Base-by-base conservation (phyloP, 2,797 vertebrate genomes). In the Passerculus sandwichensis region DNA sequence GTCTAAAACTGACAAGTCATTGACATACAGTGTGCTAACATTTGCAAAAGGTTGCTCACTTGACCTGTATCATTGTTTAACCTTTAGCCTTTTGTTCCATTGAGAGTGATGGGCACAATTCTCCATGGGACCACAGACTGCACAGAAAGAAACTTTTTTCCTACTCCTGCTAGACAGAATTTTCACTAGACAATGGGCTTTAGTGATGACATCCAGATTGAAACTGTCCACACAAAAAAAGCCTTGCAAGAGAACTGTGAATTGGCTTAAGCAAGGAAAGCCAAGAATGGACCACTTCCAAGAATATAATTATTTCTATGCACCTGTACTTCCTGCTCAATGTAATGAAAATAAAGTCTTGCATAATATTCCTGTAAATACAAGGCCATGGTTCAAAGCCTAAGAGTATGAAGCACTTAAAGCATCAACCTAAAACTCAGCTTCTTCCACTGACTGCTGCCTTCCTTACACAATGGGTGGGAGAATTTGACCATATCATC, bases 1-100 rank as follows among this genome's bases (percentile, higher is more conserved):
- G 91, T 65, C 94, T 85, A 74, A 95, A 96, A 83, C 74, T 96
- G 88, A 95, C 85, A 97, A 95, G 87, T 82, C 70, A 94, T 12
- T 96, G 84, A 90, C 85, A 91, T 67, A 93, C 23, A 75, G 77
- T 25, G 1, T 42, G 90, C 80, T 89, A 92, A 79, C 81, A 96
- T 94, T 97, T 96, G 70, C 40, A 87, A 95, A 97, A 93, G 77
- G 56, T 83, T 88, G 85, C 34, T 74, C 84, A 84, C 85, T 74
- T 94, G 93, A 96, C 70, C 90, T 84, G 64, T 74, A 53, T 20
- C 88, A 57, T 85, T 95, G 67, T 90, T 92, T 94, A 96, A 96
- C 92, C 89, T 93, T 97, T 94, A 92, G 85, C 72, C 79, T 80
- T 74, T 38, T 91, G 87, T 95, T 95, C 75, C 61, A 73, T 6